A percentile compares a stretch with the other conserved stretches of the same genome.
Evolutionary conservation across 2,888 invertebrate species (phyloP).

Genomic region (Sinohyriopsis cumingii): DNA sequence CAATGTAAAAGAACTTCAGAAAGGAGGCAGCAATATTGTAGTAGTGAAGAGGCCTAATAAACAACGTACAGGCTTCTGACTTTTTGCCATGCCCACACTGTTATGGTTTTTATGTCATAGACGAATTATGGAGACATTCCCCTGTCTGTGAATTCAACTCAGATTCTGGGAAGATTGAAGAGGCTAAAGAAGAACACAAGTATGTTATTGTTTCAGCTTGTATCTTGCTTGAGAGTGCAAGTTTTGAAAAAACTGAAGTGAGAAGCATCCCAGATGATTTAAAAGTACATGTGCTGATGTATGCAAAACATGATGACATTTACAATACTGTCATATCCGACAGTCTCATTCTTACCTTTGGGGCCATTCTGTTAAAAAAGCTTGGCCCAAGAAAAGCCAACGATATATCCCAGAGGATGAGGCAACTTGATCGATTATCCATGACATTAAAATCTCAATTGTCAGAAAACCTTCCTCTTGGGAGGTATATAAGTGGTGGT

Average conservation of each 20-base stretch:
- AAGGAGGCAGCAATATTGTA: conserved; percentile 3
- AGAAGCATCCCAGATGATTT: conserved; percentile 1
- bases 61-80: background rate
- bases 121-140: conserved; percentile 8
- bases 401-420: conserved; percentile 6
- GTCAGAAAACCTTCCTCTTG: conserved; percentile 1
- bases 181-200: no score
- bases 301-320: conserved; percentile 6
- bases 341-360: conserved; percentile 8
- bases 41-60: conserved; percentile 7
- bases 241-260: conserved; percentile 1
- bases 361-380: conserved; percentile 6
- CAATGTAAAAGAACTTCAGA: conserved; percentile 2
- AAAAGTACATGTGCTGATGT: conserved; percentile 1
- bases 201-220: conserved; percentile 6
- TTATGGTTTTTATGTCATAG: conserved; percentile 9
- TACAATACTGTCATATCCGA: conserved; percentile 3
- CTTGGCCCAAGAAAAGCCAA: conserved; percentile 2
- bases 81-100: conserved; percentile 12
- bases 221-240: conserved; percentile 6
- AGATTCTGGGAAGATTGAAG: background rate
- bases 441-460: background rate
- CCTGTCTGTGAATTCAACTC: conserved; percentile 2
- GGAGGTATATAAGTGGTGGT: conserved; percentile 3
- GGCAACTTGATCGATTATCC: conserved; percentile 3